phyloP scores from a whole-genome alignment of 2,113 vertebrate species.

The Ovis aries region ARS-UI_Ramb_v3.0 NC_056054.1:106658001-106658500 shows the following conservation, averaged over 20 bases:
- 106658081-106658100: not conserved
- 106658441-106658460: not conserved
- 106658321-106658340: not conserved
- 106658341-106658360: not conserved
- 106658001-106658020: not conserved
- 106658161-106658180: not conserved
- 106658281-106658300: not conserved
- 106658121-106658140: not conserved
- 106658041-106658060: not conserved
- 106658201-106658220: not conserved
- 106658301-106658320: not conserved
- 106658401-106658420: not conserved
- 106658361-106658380: not conserved
- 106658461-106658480: not conserved
- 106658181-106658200: not conserved
- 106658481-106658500: not conserved
- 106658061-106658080: not conserved
- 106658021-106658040: not conserved
- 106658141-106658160: constrained; percentile 28
- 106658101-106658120: constrained; percentile 14
- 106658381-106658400: not conserved
- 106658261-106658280: not conserved
- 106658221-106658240: not conserved
- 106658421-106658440: not conserved
- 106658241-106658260: not conserved